Evolutionary conservation across 2,888 invertebrate species (phyloP), one percentile per base, ranked within the genome.

Genomic region (Pseudanteris insignis): DNA sequence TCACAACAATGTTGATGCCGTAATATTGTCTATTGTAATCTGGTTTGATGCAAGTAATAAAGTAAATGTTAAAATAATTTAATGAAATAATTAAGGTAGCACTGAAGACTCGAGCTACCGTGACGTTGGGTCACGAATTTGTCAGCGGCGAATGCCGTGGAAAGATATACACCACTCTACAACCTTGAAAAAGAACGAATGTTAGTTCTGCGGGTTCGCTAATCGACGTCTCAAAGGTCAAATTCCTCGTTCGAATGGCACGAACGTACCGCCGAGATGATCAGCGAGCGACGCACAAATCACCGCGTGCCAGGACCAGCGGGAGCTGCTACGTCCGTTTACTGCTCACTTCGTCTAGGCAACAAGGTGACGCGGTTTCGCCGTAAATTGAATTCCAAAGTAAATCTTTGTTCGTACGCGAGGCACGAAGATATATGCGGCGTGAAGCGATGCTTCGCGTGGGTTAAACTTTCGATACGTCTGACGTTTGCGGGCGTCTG

Each of bases 191-290:
- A 48, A 44, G 44, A 4, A 57, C 55, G 41, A 48, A 57, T 48
- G 37, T 48, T 47, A 41, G 55, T 30, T 47, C 48, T 36, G 24
- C 11, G 47, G 30, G 47, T 55, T 34, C 41, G 14, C 53, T 54
- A 47, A 28, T 57, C 57, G 47, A 41, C 55, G 48, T 48, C 37
- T 48, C 57, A 57, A 48, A 41, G 57, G 43, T 57, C 43, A 43
- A 57, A 57, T 57, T 57, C 57, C 41, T 48, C 32, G 26, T 44
- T 32, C 53, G 57, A 48, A 48, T 37, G 41, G 43, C 48, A 41
- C 34, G 43, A 57, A 37, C 38, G 37, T 48, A 48, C 18, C 24
- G 33, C 41, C 15, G 37, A 21, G 25, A 12, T 15, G 33, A 48
- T 44, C 57, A 48, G 9, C 21, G 32, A 24, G 36, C 36, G 14